These are phyloP conservation scores for Beaufortia kweichowensis DNA, from an alignment of 2,113 vertebrate species.

Conservation along the genomic window DNA sequence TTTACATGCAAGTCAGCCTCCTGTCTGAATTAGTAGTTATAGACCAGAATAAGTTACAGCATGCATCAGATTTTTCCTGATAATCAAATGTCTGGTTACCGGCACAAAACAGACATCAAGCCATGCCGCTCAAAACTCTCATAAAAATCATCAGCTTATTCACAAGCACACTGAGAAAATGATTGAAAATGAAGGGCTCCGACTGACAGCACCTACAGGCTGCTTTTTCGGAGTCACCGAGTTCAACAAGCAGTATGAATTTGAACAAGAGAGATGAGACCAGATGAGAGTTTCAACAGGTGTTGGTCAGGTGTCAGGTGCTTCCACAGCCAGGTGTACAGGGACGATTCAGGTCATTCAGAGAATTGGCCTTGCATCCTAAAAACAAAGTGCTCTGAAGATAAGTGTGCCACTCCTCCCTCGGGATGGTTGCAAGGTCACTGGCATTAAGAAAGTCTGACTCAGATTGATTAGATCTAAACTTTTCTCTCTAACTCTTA, in stretches of 20 bases:
- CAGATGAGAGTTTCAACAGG: slow-evolving; percentile 10
- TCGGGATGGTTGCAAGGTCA: slow-evolving; percentile 24
- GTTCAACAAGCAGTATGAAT: slow-evolving; percentile 14
- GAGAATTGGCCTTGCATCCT: neutral
- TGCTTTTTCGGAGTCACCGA: slow-evolving; percentile 5
- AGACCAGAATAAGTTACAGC: neutral
- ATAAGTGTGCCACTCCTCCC: slow-evolving; percentile 11
- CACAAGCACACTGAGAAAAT: neutral
- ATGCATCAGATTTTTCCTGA: neutral
- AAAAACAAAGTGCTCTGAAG: slow-evolving; percentile 28
- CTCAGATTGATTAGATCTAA: slow-evolving; percentile 26
- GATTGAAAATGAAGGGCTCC: neutral
- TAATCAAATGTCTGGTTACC: neutral
- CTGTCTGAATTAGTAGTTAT: neutral
- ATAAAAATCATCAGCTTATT: neutral
- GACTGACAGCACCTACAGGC: neutral
- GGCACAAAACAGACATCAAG: slow-evolving; percentile 5
- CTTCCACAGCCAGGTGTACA: neutral
- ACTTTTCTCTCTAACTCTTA: neutral
- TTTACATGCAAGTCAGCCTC: too few relatives aligned
- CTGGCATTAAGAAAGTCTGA: slow-evolving; percentile 3
- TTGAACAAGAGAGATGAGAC: neutral
- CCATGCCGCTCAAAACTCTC: slow-evolving; percentile 4
- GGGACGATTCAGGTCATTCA: slow-evolving; percentile 15
- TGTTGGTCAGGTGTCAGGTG: neutral